A percentile compares a stretch with the other conserved stretches of the same genome.
These are phyloP conservation scores for Hipparchia semele DNA, from an alignment of 2,888 invertebrate genomes.

Conservation along the genomic window DNA sequence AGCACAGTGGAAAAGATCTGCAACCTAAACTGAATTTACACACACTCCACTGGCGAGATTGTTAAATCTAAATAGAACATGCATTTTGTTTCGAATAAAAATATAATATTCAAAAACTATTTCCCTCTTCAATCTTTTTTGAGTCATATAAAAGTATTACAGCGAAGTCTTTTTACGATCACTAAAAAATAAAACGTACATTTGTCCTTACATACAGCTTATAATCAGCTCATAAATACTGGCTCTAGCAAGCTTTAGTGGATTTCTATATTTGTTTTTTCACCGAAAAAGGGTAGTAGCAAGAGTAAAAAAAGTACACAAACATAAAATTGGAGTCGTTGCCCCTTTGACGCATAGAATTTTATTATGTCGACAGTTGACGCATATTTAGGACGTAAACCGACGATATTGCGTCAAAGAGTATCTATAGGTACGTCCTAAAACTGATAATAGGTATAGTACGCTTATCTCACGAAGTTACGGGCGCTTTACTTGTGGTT, in stretches of 20 bases:
- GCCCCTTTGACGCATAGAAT: slow-evolving; percentile 67
- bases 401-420: slow-evolving; percentile 26
- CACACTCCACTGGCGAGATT: too few species aligned
- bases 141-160: slow-evolving; percentile 35
- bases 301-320: slow-evolving; percentile 50
- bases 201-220: slow-evolving; percentile 46
- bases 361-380: slow-evolving; percentile 74
- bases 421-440: background rate
- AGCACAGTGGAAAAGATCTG: background rate
- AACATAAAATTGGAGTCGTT: slow-evolving; percentile 63
- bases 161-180: slow-evolving; percentile 37
- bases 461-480: too few species aligned
- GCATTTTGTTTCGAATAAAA: too few species aligned
- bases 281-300: slow-evolving; percentile 67
- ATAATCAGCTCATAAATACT: slow-evolving; percentile 66
- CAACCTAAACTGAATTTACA: too few species aligned
- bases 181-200: slow-evolving; percentile 41
- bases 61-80: too few species aligned
- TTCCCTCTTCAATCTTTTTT: slow-evolving; percentile 8
- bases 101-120: too few species aligned
- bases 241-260: slow-evolving; percentile 60
- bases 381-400: slow-evolving; percentile 50
- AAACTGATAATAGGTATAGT: too few species aligned
- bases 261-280: slow-evolving; percentile 59
- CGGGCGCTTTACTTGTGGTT: too few species aligned